Base-by-base conservation (phyloP, 2,797 vertebrate species). In the Megaceryle alcyon region DNA sequence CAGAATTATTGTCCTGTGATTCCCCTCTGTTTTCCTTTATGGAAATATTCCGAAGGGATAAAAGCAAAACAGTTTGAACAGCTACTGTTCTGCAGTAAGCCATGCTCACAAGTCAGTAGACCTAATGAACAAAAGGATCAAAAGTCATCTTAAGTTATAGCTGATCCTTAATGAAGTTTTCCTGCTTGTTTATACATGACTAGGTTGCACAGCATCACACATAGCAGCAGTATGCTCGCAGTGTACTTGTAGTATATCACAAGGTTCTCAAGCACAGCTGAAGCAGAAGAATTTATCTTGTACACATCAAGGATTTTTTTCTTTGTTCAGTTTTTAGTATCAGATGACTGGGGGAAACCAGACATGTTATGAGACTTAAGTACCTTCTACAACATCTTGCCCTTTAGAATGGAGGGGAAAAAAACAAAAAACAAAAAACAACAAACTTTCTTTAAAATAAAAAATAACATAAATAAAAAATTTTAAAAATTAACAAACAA, bases 51-150 rank as follows among this genome's bases (percentile, higher is more conserved):
- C 57, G 35, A 60, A 80, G 13, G 16, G 17, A 82, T 53, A 81
- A 85, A 91, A 73, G 60, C 41, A 68, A 61, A 85, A 46, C 33
- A 60, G 33, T 69, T 37, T 63, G 7, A 93, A 80, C 17, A 63
- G n/a, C 35, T 54, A 71, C 56, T 61, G 33, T 70, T 78, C 39
- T 77, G 28, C 46, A 79, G 14, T 33, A n/a, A 86, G n/a, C 43
- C 12, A 16, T 0, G 4, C 41, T 82, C 64, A 82, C 25, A 59
- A 70, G n/a, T 33, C 48, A 82, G 56, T 1, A 87, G 43, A 77
- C 10, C 6, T 4, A 70, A 37, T 6, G 18, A 72, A 72, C 31
- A 82, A 70, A 70, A 91, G 19, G 29, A 54, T 44, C 28, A 11
- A 81, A 78, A 86, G 18, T 25, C 11, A 22, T 43, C n/a, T 29